Evolutionary conservation across 2,113 vertebrate species (phyloP).

Genomic region (Apistogramma diplotaenia): DNA sequence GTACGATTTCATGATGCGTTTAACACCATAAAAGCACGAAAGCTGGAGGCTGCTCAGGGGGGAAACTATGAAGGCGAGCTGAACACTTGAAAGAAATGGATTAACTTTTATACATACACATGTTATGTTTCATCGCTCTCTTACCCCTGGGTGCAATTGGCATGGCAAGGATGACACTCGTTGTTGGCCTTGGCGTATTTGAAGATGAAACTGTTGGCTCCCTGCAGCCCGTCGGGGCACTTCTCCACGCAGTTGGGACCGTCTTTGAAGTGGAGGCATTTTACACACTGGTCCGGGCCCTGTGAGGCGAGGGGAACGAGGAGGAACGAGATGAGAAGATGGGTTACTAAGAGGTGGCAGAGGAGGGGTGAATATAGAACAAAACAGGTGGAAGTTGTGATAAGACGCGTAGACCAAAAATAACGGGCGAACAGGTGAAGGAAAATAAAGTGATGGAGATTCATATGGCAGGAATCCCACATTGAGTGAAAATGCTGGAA

Average conservation of each 20-base stretch:
- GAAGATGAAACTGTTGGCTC: conserved; percentile 95
- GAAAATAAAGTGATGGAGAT: conserved; percentile 3
- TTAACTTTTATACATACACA: neutral
- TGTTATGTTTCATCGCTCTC: conserved; percentile 37
- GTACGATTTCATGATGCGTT: neutral
- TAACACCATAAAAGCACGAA: neutral
- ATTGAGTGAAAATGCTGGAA: conserved; percentile 29
- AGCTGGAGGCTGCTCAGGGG: neutral
- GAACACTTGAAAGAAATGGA: conserved; percentile 5
- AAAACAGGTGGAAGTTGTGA: neutral
- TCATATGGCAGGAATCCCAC: neutral
- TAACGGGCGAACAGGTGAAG: neutral
- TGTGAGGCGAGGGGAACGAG: conserved; percentile 44
- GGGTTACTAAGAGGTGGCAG: neutral
- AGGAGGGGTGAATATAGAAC: conserved; percentile 1
- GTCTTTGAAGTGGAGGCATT: conserved; percentile 95
- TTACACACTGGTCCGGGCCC: conserved; percentile 93
- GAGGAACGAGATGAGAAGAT: neutral
- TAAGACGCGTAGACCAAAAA: neutral
- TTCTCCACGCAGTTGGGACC: conserved; percentile 97
- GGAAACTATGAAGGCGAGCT: neutral
- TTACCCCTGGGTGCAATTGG: conserved; percentile 97
- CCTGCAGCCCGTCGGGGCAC: conserved; percentile 93
- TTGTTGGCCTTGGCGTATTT: conserved; percentile 93
- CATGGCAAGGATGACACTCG: conserved; percentile 93